Percentiles rank a stretch among this genome's conserved stretches.
Conservation (phyloP, 2,113 vertebrate species). For the Craseonycteris thonglongyai region DNA sequence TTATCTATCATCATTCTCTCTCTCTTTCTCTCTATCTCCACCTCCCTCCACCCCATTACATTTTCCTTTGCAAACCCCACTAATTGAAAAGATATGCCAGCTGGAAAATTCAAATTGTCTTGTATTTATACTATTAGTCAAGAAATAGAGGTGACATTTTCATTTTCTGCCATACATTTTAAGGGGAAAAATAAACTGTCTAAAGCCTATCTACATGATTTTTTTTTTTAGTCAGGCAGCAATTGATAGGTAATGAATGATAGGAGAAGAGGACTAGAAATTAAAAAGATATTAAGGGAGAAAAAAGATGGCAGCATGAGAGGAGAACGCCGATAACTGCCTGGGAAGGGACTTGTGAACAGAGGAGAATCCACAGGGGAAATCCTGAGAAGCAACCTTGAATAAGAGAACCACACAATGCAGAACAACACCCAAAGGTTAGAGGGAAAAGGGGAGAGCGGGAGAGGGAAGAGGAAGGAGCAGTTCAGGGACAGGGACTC, state of each 20-base stretch:
- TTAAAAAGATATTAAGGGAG: background rate
- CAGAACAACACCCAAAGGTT: too few species aligned
- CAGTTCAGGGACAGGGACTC: too few species aligned
- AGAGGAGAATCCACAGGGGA: too few species aligned
- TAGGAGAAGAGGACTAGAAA: background rate
- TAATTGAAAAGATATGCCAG: background rate
- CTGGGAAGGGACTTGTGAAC: too few species aligned
- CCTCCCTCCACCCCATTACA: background rate
- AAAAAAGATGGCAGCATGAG: too few species aligned
- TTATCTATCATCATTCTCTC: too few species aligned
- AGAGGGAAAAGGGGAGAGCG: too few species aligned
- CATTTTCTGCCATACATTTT: background rate
- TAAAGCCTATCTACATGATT: background rate
- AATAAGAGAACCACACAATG: too few species aligned
- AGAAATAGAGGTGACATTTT: background rate
- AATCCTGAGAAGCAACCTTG: too few species aligned
- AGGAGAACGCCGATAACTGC: too few species aligned
- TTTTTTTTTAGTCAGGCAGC: background rate
- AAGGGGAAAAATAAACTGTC: background rate
- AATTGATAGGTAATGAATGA: too few species aligned
- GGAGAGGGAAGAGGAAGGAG: too few species aligned
- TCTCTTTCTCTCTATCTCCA: background rate
- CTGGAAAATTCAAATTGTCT: background rate
- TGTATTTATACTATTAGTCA: background rate
- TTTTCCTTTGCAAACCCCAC: background rate